Percentiles rank a stretch among this genome's conserved stretches.
These are phyloP conservation scores for Pseudorasbora parva DNA, from an alignment of 2,113 vertebrate species.

Conservation along the genomic window DNA sequence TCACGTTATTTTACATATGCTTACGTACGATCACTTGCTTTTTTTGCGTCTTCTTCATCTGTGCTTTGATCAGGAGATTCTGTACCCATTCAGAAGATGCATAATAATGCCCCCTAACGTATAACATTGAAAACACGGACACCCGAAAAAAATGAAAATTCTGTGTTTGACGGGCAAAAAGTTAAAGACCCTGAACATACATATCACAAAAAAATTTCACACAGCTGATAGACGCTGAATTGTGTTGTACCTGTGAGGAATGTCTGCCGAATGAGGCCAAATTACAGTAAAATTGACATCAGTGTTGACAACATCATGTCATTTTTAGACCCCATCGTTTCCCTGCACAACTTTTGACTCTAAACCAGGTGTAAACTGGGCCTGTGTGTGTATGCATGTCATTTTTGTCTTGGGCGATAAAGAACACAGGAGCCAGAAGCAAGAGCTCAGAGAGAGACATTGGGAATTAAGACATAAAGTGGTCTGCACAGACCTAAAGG, in stretches of 20 bases:
- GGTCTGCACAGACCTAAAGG: neutral
- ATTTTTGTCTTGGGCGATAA: conserved; percentile 74
- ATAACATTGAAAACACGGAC: too few species aligned
- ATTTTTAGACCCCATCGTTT: neutral
- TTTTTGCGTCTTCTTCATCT: too few species aligned
- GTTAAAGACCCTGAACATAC: neutral
- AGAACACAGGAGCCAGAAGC: conserved; percentile 64
- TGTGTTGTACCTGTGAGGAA: conserved; percentile 8
- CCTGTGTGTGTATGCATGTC: conserved; percentile 53
- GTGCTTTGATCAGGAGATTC: too few species aligned
- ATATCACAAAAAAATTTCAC: conserved; percentile 36
- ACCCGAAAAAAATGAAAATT: too few species aligned
- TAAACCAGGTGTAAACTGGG: neutral
- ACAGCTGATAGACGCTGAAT: neutral
- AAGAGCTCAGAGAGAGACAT: conserved; percentile 44
- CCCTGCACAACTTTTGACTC: neutral
- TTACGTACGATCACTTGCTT: too few species aligned
- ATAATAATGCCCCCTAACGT: too few species aligned
- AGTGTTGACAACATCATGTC: neutral
- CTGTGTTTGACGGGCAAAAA: too few species aligned
- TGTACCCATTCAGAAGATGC: too few species aligned
- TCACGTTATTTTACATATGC: too few species aligned
- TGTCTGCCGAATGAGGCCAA: neutral
- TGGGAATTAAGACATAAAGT: conserved; percentile 49
- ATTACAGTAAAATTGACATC: neutral